Base-by-base conservation (phyloP, 2,888 invertebrate genomes). In the Petrolisthes manimaculis region DNA sequence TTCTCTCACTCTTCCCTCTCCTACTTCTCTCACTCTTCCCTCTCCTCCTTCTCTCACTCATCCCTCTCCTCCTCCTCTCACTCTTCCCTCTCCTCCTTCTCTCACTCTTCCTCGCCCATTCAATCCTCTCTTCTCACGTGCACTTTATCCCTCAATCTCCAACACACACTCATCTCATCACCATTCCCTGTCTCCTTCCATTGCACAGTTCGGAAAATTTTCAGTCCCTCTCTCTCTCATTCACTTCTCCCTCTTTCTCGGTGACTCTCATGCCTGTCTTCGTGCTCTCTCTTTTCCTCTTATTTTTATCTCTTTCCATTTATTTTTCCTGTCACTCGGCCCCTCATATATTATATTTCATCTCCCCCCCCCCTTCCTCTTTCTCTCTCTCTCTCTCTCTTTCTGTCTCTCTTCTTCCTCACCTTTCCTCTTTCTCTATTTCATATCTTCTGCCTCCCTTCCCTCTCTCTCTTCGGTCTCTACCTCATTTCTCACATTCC, bases 141-240 rank as follows among this genome's bases (percentile, higher is more conserved):
- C 37, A 24, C 37, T 18, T 24, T 51, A 18, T 12, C 51, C 14
- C 61, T 61, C 61, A 61, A 14, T 61, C 61, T 9, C 14, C 61
- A 6, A 6, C 61, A 61, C 61, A 9, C 14, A 6, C 14, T 14
- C 61, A 6, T 61, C 14, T 61, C 61, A 9, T 61, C 14, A 9
- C 61, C 61, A 61, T 61, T 61, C 61, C 61, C 61, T 14, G 61
- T 54, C 71, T 55, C 74, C 21, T 55, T 54, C 53, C n/a, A 6
- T 14, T n/a, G n/a, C n/a, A n/a, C n/a, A n/a, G n/a, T n/a, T n/a
- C n/a, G n/a, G n/a, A n/a, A n/a, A 8, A 56, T 3, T 74, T 53
- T 81, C 81, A 18, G n/a, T 61, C 61, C 21, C 21, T 53, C 71
- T 21, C 83, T 83, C 83, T 53, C 71, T 21, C 83, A 56, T 61